Evolutionary conservation across 2,113 vertebrate genomes (phyloP).

Genomic region (Macrotis lagotis): DNA sequence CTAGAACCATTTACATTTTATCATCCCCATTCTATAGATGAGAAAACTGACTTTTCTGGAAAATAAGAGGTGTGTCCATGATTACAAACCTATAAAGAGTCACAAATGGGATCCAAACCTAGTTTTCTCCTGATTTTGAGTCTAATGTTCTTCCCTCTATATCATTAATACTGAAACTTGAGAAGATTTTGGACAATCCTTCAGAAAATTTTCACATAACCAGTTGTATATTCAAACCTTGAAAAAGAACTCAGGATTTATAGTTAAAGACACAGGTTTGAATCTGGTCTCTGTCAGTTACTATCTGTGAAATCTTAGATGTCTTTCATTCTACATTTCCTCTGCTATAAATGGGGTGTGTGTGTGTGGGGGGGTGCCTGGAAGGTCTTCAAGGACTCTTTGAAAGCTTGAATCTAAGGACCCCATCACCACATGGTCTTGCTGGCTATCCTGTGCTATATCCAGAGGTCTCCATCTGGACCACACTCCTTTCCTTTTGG

Average conservation of each 20-base stretch:
- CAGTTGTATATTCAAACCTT: neutral
- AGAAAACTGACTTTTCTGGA: no score
- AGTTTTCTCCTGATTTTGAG: neutral
- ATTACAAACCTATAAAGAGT: neutral
- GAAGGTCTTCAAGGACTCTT: no score
- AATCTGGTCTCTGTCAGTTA: neutral
- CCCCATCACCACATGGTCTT: no score
- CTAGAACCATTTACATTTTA: neutral
- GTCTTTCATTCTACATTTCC: neutral
- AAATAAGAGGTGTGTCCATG: neutral
- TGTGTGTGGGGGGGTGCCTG: no score
- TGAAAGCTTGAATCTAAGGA: no score
- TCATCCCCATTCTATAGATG: no score
- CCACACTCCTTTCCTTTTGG: no score
- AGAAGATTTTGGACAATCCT: neutral
- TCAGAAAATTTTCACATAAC: neutral
- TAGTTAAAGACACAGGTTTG: neutral
- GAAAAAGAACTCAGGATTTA: neutral
- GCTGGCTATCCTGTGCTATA: no score
- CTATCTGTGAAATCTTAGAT: neutral
- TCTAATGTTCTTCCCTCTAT: neutral
- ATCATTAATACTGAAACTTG: neutral
- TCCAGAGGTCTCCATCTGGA: no score
- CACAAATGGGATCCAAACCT: neutral
- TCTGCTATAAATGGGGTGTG: neutral